Evolutionary conservation across 2,888 invertebrate genomes (phyloP).

Genomic region (Drosophila paranaensis): DNA sequence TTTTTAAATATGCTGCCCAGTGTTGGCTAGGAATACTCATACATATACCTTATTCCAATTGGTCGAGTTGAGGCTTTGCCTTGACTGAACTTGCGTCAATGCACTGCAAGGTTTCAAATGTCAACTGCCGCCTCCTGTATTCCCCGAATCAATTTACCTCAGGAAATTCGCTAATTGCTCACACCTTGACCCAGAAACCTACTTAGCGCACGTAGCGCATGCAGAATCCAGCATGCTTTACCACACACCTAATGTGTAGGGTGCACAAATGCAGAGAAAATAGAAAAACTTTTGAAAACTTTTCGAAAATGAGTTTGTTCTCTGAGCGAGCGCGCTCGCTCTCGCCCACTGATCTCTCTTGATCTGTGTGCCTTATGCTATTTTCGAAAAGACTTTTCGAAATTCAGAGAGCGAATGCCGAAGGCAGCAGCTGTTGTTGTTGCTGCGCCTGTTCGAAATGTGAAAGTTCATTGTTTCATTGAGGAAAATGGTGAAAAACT

Average conservation of each 20-base stretch:
- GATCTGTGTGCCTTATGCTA: constrained; percentile 20
- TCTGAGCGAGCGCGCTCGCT: background rate
- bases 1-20: background rate
- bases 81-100: constrained; percentile 42
- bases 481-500: constrained; percentile 71
- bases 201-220: constrained; percentile 36
- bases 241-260: constrained; percentile 41
- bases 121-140: constrained; percentile 19
- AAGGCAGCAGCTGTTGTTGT: constrained; percentile 24
- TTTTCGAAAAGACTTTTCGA: constrained; percentile 59
- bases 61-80: constrained; percentile 24
- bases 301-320: constrained; percentile 55
- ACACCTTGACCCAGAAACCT: constrained; percentile 72
- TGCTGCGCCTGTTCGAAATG: constrained; percentile 60
- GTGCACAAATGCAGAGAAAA: constrained; percentile 50
- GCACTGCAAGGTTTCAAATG: constrained; percentile 13
- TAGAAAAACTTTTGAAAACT: constrained; percentile 56
- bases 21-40: background rate
- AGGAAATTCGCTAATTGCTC: constrained; percentile 43
- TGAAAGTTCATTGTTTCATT: constrained; percentile 81
- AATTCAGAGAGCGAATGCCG: constrained; percentile 13
- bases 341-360: constrained; percentile 1
- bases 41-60: background rate
- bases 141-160: constrained; percentile 6
- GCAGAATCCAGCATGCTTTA: constrained; percentile 40